Base-by-base conservation (phyloP, 2,888 invertebrate genomes). In the Dysmachus trigonus region DNA sequence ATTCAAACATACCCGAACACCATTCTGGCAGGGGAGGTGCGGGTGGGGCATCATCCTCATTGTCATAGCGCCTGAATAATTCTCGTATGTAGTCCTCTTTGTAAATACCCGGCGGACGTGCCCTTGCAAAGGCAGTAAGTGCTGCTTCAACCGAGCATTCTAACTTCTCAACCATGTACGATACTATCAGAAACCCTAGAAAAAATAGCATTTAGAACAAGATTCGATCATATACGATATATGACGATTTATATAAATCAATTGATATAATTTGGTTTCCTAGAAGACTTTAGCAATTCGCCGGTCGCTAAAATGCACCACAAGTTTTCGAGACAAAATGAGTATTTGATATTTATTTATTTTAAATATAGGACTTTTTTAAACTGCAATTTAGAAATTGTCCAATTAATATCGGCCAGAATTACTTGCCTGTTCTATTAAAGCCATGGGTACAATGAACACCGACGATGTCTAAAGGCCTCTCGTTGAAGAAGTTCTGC, bases 401-500 rank as follows among this genome's bases (percentile, higher is more conserved):
- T n/a, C n/a, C n/a, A n/a, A n/a, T n/a, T n/a, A n/a, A n/a, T n/a
- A n/a, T n/a, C n/a, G n/a, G n/a, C n/a, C n/a, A n/a, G 7, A 53
- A n/a, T 0, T 33, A 82, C 81, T 30, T 72, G 88, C 89, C 99
- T 7, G 99, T 99, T 89, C 99, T 94, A 91, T 99, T 99, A 92
- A 99, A 99, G 0, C 99, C 99, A 92, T 99, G 99, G 0, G 99
- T 98, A 90, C 98, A 98, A 91, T 98, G 98, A 15, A 98, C 95
- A 38, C 94, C 96, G 91, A 93, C 89, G 86, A 93, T 90, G 89
- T 97, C 95, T 86, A 96, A 91, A 0, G 98, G 98, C 90, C 97
- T 94, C 88, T 96, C 94, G 27, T 94, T 93, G 38, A 97, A 95
- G 90, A 97, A 99, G 88, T 94, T 94, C 85, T 94, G 94, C 86